Evolutionary conservation across 2,797 vertebrate genomes (phyloP), one percentile per base, ranked within the genome.

Genomic region (Gouania willdenowi): DNA sequence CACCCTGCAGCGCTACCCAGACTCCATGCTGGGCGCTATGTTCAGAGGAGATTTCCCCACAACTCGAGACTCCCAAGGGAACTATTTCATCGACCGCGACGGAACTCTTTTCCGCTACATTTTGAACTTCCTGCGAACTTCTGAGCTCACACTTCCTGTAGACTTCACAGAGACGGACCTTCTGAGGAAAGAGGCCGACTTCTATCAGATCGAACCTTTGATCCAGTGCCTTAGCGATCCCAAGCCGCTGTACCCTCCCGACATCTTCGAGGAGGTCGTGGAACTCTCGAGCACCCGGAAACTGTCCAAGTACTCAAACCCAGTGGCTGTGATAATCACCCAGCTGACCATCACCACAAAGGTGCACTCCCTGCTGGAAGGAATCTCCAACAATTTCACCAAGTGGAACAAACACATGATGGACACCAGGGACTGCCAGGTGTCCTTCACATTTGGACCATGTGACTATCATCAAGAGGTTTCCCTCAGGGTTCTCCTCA

Each of bases 371-470:
- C 81, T 99, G 29, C 83, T 98, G 25, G 96, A 98, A 66, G 95
- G 96, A 16, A 94, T 99, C 66, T 93, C 94, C 50, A 97, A 98
- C 83, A 90, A 93, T 76, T 99, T 99, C 67, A 98, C 94, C 0
- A 98, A 98, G 78, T 98, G 97, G 97, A 98, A 95, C 70, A 99
- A 99, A 79, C 97, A 99, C 72, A 99, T 99, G 97, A 99, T 99
- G 97, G 96, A 98, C 87, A 98, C 96, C 23, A 89, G 97, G 75
- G 97, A 99, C 89, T 98, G 93, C 72, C 97, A 99, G 76, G 94
- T 99, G 61, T 98, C 96, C 16, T 99, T 99, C 73, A 99, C 97
- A 2, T 99, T 99, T 3, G 97, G 97, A 78, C 97, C 97, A 0
- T 99, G 97, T 5, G 97, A 99, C 85, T 94, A 99, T 77, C 96